Conservation (phyloP, 2,797 vertebrate species). For the Gymnopithys bicolor region DNA sequence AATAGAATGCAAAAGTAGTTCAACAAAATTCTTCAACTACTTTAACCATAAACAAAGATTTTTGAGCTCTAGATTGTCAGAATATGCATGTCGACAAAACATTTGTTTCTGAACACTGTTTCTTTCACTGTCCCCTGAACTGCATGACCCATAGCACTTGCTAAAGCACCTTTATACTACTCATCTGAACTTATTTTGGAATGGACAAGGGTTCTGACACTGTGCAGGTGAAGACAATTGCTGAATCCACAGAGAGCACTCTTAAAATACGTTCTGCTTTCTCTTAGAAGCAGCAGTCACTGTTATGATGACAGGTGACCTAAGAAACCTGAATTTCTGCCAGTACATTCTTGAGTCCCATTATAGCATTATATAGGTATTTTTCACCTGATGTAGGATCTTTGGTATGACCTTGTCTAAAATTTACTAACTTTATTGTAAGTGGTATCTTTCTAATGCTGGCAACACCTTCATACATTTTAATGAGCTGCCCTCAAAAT, state of each 20-base stretch:
- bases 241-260: neutral
- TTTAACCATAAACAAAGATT: neutral
- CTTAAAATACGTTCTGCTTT: neutral
- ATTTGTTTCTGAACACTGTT: neutral
- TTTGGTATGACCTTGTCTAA: conserved; percentile 48
- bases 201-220: neutral
- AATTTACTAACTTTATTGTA: conserved; percentile 52
- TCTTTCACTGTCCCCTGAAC: neutral
- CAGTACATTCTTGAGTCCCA: conserved; percentile 14
- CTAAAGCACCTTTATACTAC: neutral
- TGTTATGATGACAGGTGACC: conserved; percentile 38
- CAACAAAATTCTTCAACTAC: neutral
- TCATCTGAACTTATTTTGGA: neutral
- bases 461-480: conserved; percentile 57
- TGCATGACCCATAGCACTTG: neutral
- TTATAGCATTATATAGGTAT: conserved; percentile 8
- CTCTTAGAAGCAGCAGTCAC: neutral
- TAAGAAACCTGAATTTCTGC: conserved; percentile 37
- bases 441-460: conserved; percentile 41
- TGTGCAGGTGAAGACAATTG: conserved; percentile 1
- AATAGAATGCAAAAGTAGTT: neutral
- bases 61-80: neutral
- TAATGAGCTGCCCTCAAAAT: conserved; percentile 54
- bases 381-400: conserved; percentile 21
- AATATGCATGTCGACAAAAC: neutral